Conservation (phyloP, 2,888 invertebrate genomes). For the Adelphocoris suturalis region DNA sequence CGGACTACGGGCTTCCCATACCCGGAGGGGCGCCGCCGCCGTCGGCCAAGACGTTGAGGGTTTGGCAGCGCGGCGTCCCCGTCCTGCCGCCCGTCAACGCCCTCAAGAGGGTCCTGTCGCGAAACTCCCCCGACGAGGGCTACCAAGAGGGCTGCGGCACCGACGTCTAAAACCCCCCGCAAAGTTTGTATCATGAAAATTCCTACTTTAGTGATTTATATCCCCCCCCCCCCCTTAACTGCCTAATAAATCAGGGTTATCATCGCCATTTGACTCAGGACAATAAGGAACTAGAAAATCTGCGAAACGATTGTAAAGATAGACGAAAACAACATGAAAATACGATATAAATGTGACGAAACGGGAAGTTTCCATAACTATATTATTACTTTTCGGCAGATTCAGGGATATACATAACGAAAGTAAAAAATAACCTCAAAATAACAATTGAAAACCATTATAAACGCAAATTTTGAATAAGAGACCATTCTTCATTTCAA, state of each 20-base stretch:
- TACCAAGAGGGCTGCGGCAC: slow-evolving; percentile 96
- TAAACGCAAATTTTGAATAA: no score
- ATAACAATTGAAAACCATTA: no score
- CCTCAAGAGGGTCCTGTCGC: slow-evolving; percentile 89
- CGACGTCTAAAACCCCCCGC: slow-evolving; percentile 86
- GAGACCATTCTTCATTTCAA: no score
- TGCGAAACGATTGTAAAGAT: background rate
- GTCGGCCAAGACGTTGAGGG: slow-evolving; percentile 89
- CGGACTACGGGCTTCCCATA: slow-evolving; percentile 89
- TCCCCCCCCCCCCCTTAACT: background rate
- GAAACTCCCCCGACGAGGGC: slow-evolving; percentile 93
- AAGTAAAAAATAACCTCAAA: no score
- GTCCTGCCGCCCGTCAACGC: slow-evolving; percentile 92
- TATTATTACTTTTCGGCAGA: no score
- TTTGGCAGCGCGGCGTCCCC: slow-evolving; percentile 93
- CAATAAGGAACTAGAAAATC: background rate
- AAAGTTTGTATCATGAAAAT: slow-evolving; percentile 21
- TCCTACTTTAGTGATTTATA: background rate
- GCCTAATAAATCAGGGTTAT: slow-evolving; percentile 33
- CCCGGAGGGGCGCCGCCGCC: slow-evolving; percentile 79
- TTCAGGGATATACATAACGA: no score
- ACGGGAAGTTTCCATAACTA: no score
- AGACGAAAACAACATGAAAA: no score
- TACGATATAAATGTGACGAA: no score
- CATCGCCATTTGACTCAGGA: background rate